Evolutionary conservation across 2,113 vertebrate genomes (phyloP), one percentile per base, ranked within the genome.

Genomic region (Planiliza haematocheilus): DNA sequence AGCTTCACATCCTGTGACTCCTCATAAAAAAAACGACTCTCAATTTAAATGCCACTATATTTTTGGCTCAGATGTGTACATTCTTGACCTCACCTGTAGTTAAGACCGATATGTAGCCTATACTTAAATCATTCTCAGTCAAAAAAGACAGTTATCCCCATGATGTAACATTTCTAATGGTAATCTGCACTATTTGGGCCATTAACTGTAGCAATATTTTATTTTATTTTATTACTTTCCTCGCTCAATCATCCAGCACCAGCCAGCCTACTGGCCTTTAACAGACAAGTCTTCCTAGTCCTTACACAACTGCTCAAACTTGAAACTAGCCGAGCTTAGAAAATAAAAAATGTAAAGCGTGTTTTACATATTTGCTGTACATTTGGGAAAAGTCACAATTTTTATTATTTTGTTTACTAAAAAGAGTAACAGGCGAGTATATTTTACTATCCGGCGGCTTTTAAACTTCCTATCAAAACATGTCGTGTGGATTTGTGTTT

Each of bases 301-400:
- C 5, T 24, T 48, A 9, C 24, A 56, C n/a, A 82, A 17, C n/a
- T 21, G 2, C 41, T 79, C 20, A 52, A 39, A 76, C 43, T 42
- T 64, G 50, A 76, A n/a, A n/a, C n/a, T n/a, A n/a, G n/a, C n/a
- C n/a, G n/a, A n/a, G n/a, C n/a, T n/a, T n/a, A n/a, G n/a, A n/a
- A n/a, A n/a, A n/a, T n/a, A n/a, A n/a, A n/a, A n/a, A 63, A 41
- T 38, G 55, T 75, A 71, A 13, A 65, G 59, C 60, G 11, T 72
- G 39, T 79, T 59, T 69, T 12, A 30, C 24, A 30, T 5, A 5
- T 30, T 74, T 58, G 45, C 34, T 83, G 48, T 65, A 60, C n/a
- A 83, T 74, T 80, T 77, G n/a, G 48, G 41, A 41, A 66, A 36
- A 7, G 14, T 41, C 0, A 36, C 16, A 51, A 37, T 45, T 59